Percentiles rank a stretch among this genome's conserved stretches.
phyloP scores from a whole-genome alignment of 2,113 vertebrate species.

The Apistogramma diplotaenia region DNA sequence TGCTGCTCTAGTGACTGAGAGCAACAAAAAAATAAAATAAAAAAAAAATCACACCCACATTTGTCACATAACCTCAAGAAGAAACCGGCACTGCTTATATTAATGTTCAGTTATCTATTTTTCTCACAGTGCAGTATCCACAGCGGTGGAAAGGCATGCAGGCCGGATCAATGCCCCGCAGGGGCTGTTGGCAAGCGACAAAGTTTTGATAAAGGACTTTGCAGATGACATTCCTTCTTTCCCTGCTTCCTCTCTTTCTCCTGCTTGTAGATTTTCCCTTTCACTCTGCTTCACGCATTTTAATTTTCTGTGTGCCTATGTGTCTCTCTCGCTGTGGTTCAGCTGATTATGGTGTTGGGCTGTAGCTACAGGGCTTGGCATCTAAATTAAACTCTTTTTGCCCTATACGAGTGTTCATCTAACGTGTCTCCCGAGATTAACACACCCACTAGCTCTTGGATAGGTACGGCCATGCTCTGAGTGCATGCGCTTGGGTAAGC shows the following conservation, averaged over 20 bases:
- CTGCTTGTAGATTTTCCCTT: constrained; percentile 16
- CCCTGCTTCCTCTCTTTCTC: constrained; percentile 24
- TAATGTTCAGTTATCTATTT: not conserved
- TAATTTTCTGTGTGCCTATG: constrained; percentile 27
- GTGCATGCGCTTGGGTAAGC: not conserved
- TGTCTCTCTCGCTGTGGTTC: constrained; percentile 50
- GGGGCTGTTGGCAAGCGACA: constrained; percentile 26
- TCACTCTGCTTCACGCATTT: constrained; percentile 25
- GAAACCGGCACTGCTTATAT: not conserved
- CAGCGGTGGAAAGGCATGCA: constrained; percentile 8
- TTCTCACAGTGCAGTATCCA: not conserved
- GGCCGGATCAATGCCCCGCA: constrained; percentile 40
- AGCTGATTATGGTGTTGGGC: constrained; percentile 71
- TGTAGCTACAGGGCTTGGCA: constrained; percentile 68
- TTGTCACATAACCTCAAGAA: not conserved
- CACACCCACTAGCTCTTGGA: constrained; percentile 47
- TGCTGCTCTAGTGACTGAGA: not conserved
- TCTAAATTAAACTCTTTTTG: constrained; percentile 70
- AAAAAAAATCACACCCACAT: not conserved
- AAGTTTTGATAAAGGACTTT: constrained; percentile 43
- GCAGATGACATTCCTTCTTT: constrained; percentile 50
- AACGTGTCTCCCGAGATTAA: constrained; percentile 55
- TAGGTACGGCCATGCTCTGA: constrained; percentile 17
- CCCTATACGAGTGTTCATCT: constrained; percentile 45
- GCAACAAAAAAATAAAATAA: too few relatives aligned